Conservation (phyloP, 2,113 vertebrate species). For the Coryphaenoides rupestris region DNA sequence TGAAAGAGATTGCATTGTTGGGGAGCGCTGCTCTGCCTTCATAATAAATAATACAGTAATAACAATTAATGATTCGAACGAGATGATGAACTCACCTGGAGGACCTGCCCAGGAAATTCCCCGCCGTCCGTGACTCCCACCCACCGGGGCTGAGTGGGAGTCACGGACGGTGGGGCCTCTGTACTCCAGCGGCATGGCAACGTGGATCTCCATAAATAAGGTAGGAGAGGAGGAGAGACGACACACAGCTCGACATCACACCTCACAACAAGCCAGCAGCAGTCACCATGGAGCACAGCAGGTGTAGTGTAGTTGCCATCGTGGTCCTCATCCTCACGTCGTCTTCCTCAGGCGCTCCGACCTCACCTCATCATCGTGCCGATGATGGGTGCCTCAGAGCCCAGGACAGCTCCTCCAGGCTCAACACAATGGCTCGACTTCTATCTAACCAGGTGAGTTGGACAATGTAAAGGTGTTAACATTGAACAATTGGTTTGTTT, state of each 20-base stretch:
- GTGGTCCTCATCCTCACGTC: constrained; percentile 5
- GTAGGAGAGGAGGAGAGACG: too few relatives aligned
- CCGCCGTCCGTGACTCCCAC: too few relatives aligned
- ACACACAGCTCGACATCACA: too few relatives aligned
- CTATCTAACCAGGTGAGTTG: constrained; percentile 36
- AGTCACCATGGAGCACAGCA: not conserved
- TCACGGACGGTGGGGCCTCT: constrained; percentile 30
- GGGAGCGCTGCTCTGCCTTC: too few relatives aligned
- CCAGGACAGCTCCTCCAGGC: constrained; percentile 4
- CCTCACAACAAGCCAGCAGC: too few relatives aligned
- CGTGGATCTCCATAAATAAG: too few relatives aligned
- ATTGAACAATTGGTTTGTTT: not conserved
- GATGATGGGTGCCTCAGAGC: constrained; percentile 12
- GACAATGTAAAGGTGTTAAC: not conserved
- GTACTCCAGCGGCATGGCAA: too few relatives aligned
- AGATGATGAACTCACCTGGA: constrained; percentile 26
- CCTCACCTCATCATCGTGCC: fast-evolving
- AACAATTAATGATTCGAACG: not conserved
- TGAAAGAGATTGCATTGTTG: too few relatives aligned
- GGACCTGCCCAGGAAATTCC: constrained; percentile 51
- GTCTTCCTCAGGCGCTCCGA: constrained; percentile 27
- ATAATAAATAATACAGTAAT: not conserved
- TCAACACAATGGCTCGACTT: constrained; percentile 36
- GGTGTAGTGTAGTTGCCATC: not conserved
- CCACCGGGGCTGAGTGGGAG: too few relatives aligned